Base-by-base conservation (phyloP, 2,797 vertebrate genomes). In the Pterois miles region DNA sequence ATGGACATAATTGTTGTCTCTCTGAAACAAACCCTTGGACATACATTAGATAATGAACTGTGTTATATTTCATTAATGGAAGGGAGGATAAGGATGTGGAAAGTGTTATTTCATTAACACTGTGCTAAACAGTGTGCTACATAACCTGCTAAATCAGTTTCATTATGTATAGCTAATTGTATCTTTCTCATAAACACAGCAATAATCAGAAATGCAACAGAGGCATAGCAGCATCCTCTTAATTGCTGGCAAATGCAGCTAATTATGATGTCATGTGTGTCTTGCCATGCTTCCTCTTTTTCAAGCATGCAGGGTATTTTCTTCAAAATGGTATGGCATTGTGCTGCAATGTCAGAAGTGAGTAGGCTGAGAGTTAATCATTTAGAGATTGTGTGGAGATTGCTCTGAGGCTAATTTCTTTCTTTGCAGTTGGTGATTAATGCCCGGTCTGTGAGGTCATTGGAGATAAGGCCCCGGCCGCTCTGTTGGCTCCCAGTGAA, bases 401-500 rank as follows among this genome's bases (percentile, higher is more conserved):
- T 93, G 90, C 86, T 92, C 71, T 74, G 84, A 91, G 92, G 91
- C 91, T 94, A 93, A 95, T 95, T 94, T 94, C 92, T 94, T 89
- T 89, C 93, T 91, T 93, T 92, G 89, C 87, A 83, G 80, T 91
- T 77, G 87, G 89, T 95, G 94, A 95, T 95, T 95, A 94, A 95
- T 95, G 94, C 80, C 86, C 82, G 81, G 88, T 92, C 88, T 84
- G 89, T 36, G 86, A 93, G 93, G 93, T 94, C 91, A 89, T 46
- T 68, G 84, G 81, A 90, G 94, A 95, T 95, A 96, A 95, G 92
- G 80, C 78, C 78, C 73, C 23, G 64, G 79, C 74, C 54, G 65
- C 89, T 92, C 82, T 82, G 77, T 72, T 79, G 65, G 86, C 86
- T 87, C 75, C 89, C 82, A 85, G 82, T 87, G 82, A 90, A 92